Evolutionary conservation across 2,888 invertebrate genomes (phyloP).

Genomic region (Ctenicera cuprea): DNA sequence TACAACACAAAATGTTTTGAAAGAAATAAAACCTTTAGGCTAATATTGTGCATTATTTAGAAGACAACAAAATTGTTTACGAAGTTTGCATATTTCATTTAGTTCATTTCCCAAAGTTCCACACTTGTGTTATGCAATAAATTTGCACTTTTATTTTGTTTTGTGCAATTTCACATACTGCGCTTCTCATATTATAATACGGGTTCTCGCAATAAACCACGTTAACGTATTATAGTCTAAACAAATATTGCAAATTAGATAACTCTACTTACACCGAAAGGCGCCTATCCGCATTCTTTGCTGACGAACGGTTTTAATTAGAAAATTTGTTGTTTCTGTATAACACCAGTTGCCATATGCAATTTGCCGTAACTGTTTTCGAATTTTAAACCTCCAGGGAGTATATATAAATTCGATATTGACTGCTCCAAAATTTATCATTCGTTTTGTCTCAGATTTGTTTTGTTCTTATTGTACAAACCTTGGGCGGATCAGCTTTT

Average conservation of each 20-base stretch:
- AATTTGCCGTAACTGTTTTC: background rate
- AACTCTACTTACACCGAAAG: background rate
- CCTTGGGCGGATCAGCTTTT: background rate
- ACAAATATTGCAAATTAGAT: slow-evolving; percentile 21
- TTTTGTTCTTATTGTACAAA: background rate
- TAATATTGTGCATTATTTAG: background rate
- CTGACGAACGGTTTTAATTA: slow-evolving; percentile 16
- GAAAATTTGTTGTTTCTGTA: background rate
- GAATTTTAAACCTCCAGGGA: background rate
- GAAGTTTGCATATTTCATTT: slow-evolving; percentile 28
- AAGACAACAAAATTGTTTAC: slow-evolving; percentile 21
- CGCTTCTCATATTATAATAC: slow-evolving; percentile 19
- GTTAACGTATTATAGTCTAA: slow-evolving; percentile 16
- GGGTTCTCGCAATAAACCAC: slow-evolving; percentile 20
- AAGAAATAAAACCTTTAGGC: background rate
- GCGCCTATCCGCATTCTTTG: slow-evolving; percentile 2
- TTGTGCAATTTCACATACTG: slow-evolving; percentile 18
- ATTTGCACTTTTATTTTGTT: slow-evolving; percentile 13
- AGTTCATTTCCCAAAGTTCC: slow-evolving; percentile 23
- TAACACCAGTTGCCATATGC: too few relatives aligned
- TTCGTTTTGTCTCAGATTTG: background rate
- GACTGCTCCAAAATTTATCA: background rate
- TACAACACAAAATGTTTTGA: too few relatives aligned
- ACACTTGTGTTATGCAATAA: slow-evolving; percentile 29
- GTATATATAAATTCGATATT: background rate